phyloP scores from a whole-genome alignment of 2,113 vertebrate genomes.

The Poeciliopsis occidentalis region DNA sequence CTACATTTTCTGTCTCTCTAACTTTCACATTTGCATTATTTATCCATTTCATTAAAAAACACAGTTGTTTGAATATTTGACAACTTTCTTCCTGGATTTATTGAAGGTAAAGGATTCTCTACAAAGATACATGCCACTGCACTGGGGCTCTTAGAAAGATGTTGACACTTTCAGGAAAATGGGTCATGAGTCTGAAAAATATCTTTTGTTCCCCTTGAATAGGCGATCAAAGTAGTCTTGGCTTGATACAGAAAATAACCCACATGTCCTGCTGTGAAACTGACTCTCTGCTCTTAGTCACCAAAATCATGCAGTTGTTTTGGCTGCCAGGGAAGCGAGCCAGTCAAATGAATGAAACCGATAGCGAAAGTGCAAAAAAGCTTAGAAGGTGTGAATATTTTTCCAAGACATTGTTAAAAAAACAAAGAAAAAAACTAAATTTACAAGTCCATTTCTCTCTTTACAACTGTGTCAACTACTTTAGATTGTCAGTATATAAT shows the following conservation, averaged over 20 bases:
- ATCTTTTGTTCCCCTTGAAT: background rate
- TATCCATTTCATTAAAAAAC: background rate
- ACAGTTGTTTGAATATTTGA: no score
- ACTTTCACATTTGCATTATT: no score
- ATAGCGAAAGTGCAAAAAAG: background rate
- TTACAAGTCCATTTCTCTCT: slow-evolving; percentile 22
- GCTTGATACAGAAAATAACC: background rate
- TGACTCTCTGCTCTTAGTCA: background rate
- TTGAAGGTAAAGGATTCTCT: background rate
- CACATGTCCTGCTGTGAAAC: background rate
- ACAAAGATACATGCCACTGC: background rate
- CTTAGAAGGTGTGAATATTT: background rate
- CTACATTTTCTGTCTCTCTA: no score
- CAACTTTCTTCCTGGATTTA: no score
- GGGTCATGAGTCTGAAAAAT: background rate
- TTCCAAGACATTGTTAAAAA: slow-evolving; percentile 16
- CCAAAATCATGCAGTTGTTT: background rate
- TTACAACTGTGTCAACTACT: slow-evolving; percentile 22
- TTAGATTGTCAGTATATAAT: slow-evolving; percentile 6
- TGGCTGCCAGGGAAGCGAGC: no score
- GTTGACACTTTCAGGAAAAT: background rate
- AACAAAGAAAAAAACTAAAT: slow-evolving; percentile 47
- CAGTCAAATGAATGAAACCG: no score
- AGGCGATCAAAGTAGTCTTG: background rate
- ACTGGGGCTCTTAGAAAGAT: background rate